Base-by-base conservation (phyloP, 2,797 vertebrate genomes). In the Cirrhinus mrigala region DNA sequence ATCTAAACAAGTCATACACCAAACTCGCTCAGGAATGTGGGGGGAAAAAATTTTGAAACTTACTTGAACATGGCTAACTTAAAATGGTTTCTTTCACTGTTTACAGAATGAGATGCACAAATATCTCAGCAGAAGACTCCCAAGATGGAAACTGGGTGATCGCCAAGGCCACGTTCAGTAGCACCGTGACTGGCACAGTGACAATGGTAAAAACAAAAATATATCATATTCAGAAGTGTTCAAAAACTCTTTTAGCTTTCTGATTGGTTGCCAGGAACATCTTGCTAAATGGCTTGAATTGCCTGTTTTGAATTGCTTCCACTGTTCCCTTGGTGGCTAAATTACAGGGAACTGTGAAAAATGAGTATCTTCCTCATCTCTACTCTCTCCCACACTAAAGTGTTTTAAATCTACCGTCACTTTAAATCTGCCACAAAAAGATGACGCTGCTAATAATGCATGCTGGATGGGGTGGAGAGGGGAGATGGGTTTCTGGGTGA, bases 361-460 rank as follows among this genome's bases (percentile, higher is more conserved):
- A 79, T 20, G 11, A 50, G 16, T 64, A 22, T 20, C 16, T 58
- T 33, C 11, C 79, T 68, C 8, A 18, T 79, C 54, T 71, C 11
- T 37, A 76, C 40, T 64, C 15, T 66, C 73, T 79, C 11, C 62
- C 69, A 69, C 71, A 9, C 20, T 58, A 22, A 48, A 56, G 66
- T 68, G 56, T 27, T n/a, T 68, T 37, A 58, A 60, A 71, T 79
- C 50, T 56, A 56, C 54, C 60, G 16, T 88, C 83, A 81, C 84
- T 87, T 84, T 89, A 89, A 87, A 94, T 87, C 93, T 95, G 94
- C 93, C 95, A 95, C 85, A 90, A 95, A 95, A 95, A 95, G 88
- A 93, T 94, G 94, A 90, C 94, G 33, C 87, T 71, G n/a, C 33
- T 50, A 24, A 37, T 70, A 73, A 62, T 46, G 60, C 52, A 62